These are phyloP conservation scores for Suillia variegata DNA, from an alignment of 2,888 invertebrate species.

Conservation along the genomic window DNA sequence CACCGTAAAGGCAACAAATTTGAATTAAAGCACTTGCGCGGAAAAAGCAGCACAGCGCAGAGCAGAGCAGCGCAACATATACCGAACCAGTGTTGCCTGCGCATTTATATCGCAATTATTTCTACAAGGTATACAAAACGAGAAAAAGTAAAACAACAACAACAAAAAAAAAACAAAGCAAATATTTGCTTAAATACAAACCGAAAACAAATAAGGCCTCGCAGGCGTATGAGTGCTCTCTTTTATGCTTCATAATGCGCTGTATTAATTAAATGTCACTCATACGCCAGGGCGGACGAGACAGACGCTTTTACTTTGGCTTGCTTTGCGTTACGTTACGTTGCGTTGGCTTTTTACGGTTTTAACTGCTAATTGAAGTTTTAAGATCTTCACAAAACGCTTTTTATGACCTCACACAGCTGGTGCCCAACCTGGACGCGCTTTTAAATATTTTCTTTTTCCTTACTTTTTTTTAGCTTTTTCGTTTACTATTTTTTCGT, in stretches of 20 bases:
- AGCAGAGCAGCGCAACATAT: no score
- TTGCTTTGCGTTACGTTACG: not conserved
- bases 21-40: slow-evolving; percentile 11
- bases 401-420: no score
- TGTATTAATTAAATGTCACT: slow-evolving; percentile 46
- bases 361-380: not conserved
- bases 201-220: not conserved
- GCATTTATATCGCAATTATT: slow-evolving; percentile 46
- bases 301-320: not conserved
- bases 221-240: slow-evolving; percentile 29
- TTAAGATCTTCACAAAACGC: not conserved
- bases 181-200: not conserved
- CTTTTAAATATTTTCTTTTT: no score
- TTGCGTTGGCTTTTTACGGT: no score
- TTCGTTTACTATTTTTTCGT: no score
- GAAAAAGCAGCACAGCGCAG: no score
- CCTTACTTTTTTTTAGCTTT: no score
- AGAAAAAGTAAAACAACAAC: no score
- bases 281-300: slow-evolving; percentile 34
- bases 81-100: slow-evolving; percentile 42
- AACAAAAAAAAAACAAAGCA: no score
- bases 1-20: slow-evolving; percentile 1
- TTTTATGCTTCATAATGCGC: no score
- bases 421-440: no score
- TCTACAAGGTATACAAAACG: no score